phyloP scores from a whole-genome alignment of 2,113 vertebrate species.

The Antidorcas marsupialis region DNA sequence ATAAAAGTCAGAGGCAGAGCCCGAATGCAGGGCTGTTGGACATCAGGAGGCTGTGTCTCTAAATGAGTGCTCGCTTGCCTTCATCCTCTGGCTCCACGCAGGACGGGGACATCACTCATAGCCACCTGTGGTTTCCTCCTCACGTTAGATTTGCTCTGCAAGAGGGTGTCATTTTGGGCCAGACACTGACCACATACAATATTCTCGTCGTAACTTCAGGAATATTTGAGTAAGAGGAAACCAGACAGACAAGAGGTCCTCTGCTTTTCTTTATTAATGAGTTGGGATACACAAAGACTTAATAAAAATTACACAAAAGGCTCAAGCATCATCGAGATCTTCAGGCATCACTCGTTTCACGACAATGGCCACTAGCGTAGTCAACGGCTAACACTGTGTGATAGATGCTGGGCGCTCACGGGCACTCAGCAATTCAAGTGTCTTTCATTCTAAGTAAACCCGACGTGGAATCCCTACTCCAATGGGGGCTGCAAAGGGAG shows the following conservation, averaged over 20 bases:
- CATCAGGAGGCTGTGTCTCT: background rate
- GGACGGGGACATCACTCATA: background rate
- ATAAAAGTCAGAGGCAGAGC: background rate
- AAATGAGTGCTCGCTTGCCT: background rate
- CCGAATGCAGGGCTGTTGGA: background rate
- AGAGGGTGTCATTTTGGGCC: background rate
- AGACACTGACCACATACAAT: background rate
- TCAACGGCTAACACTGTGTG: background rate
- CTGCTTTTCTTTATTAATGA: constrained; percentile 70
- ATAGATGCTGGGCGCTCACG: background rate
- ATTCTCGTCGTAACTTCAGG: background rate
- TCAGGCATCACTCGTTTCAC: constrained; percentile 2
- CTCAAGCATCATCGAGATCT: constrained; percentile 47
- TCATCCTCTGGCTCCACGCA: background rate
- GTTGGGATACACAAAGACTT: constrained; percentile 66
- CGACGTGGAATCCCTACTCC: background rate
- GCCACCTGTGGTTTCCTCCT: background rate
- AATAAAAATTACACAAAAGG: constrained; percentile 65
- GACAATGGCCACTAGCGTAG: background rate
- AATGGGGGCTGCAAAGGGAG: background rate
- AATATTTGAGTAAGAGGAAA: background rate
- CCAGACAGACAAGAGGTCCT: background rate
- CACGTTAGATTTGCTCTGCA: background rate
- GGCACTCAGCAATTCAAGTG: constrained; percentile 54
- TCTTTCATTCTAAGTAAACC: constrained; percentile 36